These are phyloP conservation scores for Apotomis capreana DNA, from an alignment of 2,888 invertebrate species.

Conservation along the genomic window DNA sequence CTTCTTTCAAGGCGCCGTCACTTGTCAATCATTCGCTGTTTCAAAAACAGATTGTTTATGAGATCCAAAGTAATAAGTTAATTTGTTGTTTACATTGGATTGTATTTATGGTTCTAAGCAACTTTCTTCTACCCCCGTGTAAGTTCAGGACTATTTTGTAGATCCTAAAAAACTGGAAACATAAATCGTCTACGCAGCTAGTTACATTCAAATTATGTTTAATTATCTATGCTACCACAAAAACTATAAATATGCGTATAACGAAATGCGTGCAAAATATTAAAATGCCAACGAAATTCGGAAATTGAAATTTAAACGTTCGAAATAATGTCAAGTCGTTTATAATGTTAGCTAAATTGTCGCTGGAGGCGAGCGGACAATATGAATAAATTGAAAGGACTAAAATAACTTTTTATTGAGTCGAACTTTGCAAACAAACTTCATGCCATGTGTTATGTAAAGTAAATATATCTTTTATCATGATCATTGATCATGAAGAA, in stretches of 20 bases:
- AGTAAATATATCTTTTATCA: background rate
- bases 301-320: constrained; percentile 33
- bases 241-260: background rate
- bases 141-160: background rate
- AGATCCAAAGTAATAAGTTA: constrained; percentile 38
- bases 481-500: too few relatives aligned
- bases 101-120: constrained; percentile 28
- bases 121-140: background rate
- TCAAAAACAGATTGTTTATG: constrained; percentile 37
- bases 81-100: constrained; percentile 34
- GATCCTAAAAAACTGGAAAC: background rate
- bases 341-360: constrained; percentile 35
- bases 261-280: constrained; percentile 2
- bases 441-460: constrained; percentile 14
- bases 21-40: constrained; percentile 63
- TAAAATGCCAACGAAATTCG: constrained; percentile 16
- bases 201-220: background rate
- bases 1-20: constrained; percentile 51
- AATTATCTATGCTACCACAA: constrained; percentile 1
- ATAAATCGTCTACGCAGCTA: background rate
- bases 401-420: constrained; percentile 36
- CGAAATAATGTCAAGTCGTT: constrained; percentile 33
- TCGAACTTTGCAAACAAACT: constrained; percentile 19
- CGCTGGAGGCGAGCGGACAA: constrained; percentile 35
- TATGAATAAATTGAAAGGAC: constrained; percentile 36